Evolutionary conservation across 2,113 vertebrate genomes (phyloP), one percentile per base, ranked within the genome.

Genomic region (Corynorhinus townsendii): DNA sequence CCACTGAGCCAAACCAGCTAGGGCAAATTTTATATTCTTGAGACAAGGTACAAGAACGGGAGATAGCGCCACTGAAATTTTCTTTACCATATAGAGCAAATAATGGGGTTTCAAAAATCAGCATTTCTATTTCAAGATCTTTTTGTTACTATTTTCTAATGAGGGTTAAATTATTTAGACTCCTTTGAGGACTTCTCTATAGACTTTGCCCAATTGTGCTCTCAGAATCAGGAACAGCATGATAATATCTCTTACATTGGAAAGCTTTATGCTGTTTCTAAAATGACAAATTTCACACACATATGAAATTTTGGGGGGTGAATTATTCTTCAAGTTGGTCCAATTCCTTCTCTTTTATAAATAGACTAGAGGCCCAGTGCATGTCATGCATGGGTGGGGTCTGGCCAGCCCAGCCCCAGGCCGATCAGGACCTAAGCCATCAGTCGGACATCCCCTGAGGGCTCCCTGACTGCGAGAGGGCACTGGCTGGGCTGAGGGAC

Each of bases 51-150:
- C 2, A 77, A 66, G 45, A 77, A 56, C 3, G 75, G 40, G 19
- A 54, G 56, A 71, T 49, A 17, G 9, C 76, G 8, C 59, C n/a
- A 40, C 49, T 40, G 52, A 75, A 91, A 22, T 90, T 72, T 76
- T 96, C 26, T 89, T 73, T 33, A 43, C 12, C 14, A 30, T 19
- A 11, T 26, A 77, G 14, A 93, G 14, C 19, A 93, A 91, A 71
- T 88, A 1, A 1, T 43, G 80, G 89, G 75, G 14, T 90, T 96
- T 95, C 30, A 66, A 69, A 96, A 91, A n/a, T 69, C 17, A n/a
- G 10, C 20, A 64, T 95, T 97, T 96, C 73, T 84, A 3, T 76
- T 87, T 92, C 8, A 66, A 52, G 20, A 82, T 85, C n/a, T 90
- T 93, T 64, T 20, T 79, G 28, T 33, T 92, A 49, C 33, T 68